Evolutionary conservation across 2,888 invertebrate species (phyloP), one percentile per base, ranked within the genome.

Genomic region (Amiota mariae): DNA sequence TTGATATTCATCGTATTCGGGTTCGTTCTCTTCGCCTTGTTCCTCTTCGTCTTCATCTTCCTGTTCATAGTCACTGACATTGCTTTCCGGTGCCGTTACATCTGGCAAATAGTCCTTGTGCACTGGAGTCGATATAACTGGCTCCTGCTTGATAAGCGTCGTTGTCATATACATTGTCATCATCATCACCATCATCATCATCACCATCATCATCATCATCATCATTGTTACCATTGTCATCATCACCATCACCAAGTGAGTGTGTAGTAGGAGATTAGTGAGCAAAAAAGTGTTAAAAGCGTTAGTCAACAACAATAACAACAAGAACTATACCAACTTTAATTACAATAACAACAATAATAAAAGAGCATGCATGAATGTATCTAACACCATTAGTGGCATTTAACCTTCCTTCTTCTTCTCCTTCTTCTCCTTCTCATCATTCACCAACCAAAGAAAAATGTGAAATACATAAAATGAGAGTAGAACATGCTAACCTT

Each of bases 401-500:
- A 36, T 36, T 36, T 36, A 36, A 6, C 36, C 6, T 36, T 36
- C 59, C 56, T 73, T 77, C 66, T 3, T 24, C 24, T 3, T 24
- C 24, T 24, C 24, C 24, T 24, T 3, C 24, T 24, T 3, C 24
- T 24, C 24, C 24, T 24, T 3, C 24, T 24, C 24, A 1, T 20
- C 57, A 1, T 6, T 46, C 24, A n/a, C 20, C 47, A 49, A 59
- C 61, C 61, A 63, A 51, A 36, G 56, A 51, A 51, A 36, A 36
- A 36, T 36, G 36, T n/a, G 36, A 36, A 36, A 36, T 36, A 36
- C 36, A 36, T 36, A 36, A 36, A 36, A 36, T 36, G 36, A 36
- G n/a, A n/a, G n/a, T 36, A 36, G 20, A 54, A 48, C 82, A 82
- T 84, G 84, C 83, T 86, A 93, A 96, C 96, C 94, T 96, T 95